Evolutionary conservation across 2,797 vertebrate species (phyloP).

Genomic region (Helarctos malayanus): DNA sequence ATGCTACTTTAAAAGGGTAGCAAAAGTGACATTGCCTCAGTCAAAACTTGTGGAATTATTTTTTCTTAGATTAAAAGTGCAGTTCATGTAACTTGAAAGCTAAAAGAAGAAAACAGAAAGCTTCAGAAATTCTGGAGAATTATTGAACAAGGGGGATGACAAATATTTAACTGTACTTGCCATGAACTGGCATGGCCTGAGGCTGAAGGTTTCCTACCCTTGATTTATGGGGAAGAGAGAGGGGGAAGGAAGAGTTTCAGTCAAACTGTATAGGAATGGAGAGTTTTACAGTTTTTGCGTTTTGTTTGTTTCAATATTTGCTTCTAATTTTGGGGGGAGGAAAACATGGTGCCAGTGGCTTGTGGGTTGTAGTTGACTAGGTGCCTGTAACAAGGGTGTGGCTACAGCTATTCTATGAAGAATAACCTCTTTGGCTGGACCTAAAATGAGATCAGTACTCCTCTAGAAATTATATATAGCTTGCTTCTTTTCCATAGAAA

Average conservation of each 20-base stretch:
- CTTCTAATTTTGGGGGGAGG: background rate
- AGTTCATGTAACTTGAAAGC: conserved; percentile 35
- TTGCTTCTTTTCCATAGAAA: conserved; percentile 50
- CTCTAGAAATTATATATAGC: conserved; percentile 60
- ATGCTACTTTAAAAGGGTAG: conserved; percentile 14
- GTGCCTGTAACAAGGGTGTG: conserved; percentile 40
- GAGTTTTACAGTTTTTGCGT: background rate
- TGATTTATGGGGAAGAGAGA: background rate
- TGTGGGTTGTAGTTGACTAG: conserved; percentile 43
- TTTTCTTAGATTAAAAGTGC: background rate
- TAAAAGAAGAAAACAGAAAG: conserved; percentile 15
- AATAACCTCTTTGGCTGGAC: conserved; percentile 60
- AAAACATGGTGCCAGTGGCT: conserved; percentile 1
- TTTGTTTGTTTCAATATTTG: background rate
- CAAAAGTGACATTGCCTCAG: background rate
- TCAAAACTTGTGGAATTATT: background rate
- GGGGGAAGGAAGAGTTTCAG: background rate
- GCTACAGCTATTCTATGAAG: conserved; percentile 49
- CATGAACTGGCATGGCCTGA: background rate
- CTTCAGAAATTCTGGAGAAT: background rate
- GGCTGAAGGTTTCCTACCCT: background rate
- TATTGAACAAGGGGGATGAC: background rate
- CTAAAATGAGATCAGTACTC: conserved; percentile 63
- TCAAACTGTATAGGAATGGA: background rate
- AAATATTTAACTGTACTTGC: background rate